These are phyloP conservation scores for Hofmannophila pseudospretella DNA, from an alignment of 2,888 invertebrate species.

Conservation along the genomic window DNA sequence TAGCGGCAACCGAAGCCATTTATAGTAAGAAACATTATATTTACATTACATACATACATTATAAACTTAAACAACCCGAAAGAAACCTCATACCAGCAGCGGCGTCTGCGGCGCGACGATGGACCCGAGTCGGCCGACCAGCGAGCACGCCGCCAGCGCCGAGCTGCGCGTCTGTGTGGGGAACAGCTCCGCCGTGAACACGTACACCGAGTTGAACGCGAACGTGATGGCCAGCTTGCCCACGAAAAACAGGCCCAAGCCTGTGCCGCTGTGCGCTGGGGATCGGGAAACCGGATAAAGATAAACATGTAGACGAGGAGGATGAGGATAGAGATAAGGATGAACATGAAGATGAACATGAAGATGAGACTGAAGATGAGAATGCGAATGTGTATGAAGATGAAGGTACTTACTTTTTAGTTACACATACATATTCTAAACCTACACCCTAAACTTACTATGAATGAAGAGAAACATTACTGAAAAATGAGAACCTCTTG, in stretches of 20 bases:
- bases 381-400: no score
- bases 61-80: no score
- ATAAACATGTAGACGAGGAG: background rate
- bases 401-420: no score
- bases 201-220: slow-evolving; percentile 82
- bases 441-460: no score
- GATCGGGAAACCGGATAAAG: no score
- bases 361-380: no score
- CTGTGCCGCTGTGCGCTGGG: slow-evolving; percentile 41
- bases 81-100: slow-evolving; percentile 74
- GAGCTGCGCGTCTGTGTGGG: slow-evolving; percentile 82
- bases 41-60: no score
- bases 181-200: slow-evolving; percentile 84
- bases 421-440: no score
- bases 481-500: no score
- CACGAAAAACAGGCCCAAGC: slow-evolving; percentile 71
- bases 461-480: no score
- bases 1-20: no score
- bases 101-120: slow-evolving; percentile 84
- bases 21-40: no score
- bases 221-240: slow-evolving; percentile 82
- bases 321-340: background rate
- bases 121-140: slow-evolving; percentile 83
- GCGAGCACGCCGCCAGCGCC: slow-evolving; percentile 82
- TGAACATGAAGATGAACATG: background rate